phyloP scores from a whole-genome alignment of 2,888 invertebrate species.

The Eumerus sabulonum region DNA sequence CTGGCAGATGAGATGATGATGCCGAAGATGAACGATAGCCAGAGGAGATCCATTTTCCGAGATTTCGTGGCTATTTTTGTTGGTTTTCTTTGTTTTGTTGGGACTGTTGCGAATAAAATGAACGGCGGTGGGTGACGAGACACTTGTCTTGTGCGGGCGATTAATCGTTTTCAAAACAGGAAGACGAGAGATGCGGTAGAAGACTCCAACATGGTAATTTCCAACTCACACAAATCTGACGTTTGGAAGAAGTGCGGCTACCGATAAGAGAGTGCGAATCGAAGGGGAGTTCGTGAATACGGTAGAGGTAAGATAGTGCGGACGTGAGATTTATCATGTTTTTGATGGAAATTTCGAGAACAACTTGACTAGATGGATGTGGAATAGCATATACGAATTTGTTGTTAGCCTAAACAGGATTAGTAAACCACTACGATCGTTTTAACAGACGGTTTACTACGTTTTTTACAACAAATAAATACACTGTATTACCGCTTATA shows the following conservation, averaged over 20 bases:
- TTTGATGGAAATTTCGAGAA: no score
- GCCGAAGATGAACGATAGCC: constrained; percentile 45
- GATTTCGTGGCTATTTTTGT: not conserved
- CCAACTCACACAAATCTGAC: constrained; percentile 65
- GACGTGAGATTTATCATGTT: no score
- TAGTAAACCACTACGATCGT: no score
- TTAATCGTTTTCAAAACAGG: constrained; percentile 50
- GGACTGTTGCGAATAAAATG: not conserved
- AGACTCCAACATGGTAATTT: constrained; percentile 64
- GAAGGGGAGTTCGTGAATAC: constrained; percentile 20
- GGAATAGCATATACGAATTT: no score
- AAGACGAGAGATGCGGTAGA: constrained; percentile 27
- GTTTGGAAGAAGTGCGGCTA: constrained; percentile 24
- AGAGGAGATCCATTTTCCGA: constrained; percentile 40
- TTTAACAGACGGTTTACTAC: no score
- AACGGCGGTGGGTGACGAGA: not conserved
- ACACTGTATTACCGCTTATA: not conserved
- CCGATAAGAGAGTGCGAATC: not conserved
- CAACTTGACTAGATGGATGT: no score
- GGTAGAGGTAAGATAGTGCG: constrained; percentile 9
- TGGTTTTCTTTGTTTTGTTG: constrained; percentile 1
- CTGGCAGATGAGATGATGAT: constrained; percentile 73
- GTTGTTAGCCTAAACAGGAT: no score
- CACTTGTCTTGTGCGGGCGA: constrained; percentile 20
- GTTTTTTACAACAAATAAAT: not conserved